A percentile compares a stretch with the other conserved stretches of the same genome.
These are phyloP conservation scores for Melieria picta DNA, from an alignment of 2,888 invertebrate species.

Conservation along the genomic window DNA sequence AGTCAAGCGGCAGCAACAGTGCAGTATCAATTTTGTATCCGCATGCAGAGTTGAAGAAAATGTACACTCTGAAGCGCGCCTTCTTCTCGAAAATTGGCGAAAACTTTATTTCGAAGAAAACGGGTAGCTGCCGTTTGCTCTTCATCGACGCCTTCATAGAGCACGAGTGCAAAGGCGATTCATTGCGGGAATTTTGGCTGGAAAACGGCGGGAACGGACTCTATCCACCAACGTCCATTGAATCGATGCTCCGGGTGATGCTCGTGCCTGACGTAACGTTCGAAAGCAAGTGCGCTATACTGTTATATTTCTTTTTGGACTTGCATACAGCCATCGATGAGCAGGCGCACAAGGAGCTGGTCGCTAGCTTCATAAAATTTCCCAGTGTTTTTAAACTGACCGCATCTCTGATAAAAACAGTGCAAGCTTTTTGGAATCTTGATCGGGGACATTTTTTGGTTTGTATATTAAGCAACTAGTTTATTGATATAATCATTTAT, in stretches of 20 bases:
- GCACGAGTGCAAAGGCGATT: conserved; percentile 68
- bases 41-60: conserved; percentile 50
- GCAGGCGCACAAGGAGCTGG: conserved; percentile 69
- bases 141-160: conserved; percentile 61
- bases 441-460: conserved; percentile 88
- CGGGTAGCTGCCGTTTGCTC: conserved; percentile 52
- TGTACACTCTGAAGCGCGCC: conserved; percentile 52
- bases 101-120: conserved; percentile 47
- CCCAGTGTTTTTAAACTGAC: conserved; percentile 82
- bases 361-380: conserved; percentile 80
- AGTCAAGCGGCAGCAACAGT: conserved; percentile 25
- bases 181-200: conserved; percentile 71
- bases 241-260: conserved; percentile 80
- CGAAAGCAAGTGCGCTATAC: conserved; percentile 79
- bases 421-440: conserved; percentile 89
- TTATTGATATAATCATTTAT: conserved; percentile 8
- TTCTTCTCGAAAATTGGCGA: conserved; percentile 48
- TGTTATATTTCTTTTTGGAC: conserved; percentile 85
- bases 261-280: conserved; percentile 75
- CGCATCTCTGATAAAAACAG: conserved; percentile 78
- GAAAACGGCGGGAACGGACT: conserved; percentile 73
- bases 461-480: conserved; percentile 51
- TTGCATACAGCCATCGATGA: conserved; percentile 76
- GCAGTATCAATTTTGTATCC: conserved; percentile 53
- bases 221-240: conserved; percentile 87